These are phyloP conservation scores for Podabrus alpinus DNA, from an alignment of 2,888 invertebrate genomes.

Conservation along the genomic window DNA sequence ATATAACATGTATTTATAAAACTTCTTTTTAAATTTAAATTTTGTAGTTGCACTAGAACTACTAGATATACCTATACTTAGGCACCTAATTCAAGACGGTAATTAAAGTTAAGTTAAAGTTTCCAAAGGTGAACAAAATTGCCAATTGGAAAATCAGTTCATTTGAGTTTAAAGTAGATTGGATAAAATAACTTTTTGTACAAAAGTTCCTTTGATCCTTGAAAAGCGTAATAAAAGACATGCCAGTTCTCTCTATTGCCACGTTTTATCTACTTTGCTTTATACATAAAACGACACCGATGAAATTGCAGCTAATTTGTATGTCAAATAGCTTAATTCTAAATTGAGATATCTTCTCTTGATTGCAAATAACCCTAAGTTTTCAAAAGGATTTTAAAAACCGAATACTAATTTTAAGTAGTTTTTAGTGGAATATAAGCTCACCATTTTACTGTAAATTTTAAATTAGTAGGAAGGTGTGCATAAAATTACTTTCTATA, in stretches of 20 bases:
- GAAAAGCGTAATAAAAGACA: conserved; percentile 12
- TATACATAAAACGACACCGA: conserved; percentile 7
- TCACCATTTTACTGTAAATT: neutral
- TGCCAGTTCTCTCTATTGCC: conserved; percentile 7
- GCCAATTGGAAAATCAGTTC: conserved; percentile 19
- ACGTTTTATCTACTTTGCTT: conserved; percentile 13
- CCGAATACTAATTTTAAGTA: neutral
- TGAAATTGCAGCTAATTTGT: conserved; percentile 19
- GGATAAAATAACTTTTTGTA: conserved; percentile 10
- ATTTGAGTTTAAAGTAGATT: conserved; percentile 20
- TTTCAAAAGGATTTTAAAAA: neutral
- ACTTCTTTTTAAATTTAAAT: neutral
- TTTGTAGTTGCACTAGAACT: neutral
- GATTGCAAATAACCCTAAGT: neutral
- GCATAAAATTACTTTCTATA: too few relatives aligned
- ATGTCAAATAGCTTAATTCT: conserved; percentile 20
- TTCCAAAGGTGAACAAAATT: conserved; percentile 9
- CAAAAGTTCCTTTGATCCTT: conserved; percentile 13
- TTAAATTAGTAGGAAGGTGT: neutral
- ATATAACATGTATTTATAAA: neutral
- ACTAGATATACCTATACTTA: neutral
- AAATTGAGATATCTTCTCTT: conserved; percentile 9
- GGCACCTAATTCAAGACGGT: neutral
- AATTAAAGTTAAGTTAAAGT: neutral
- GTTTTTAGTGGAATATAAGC: neutral